phyloP scores from a whole-genome alignment of 2,113 vertebrate genomes.

The Phoxinus phoxinus region DNA sequence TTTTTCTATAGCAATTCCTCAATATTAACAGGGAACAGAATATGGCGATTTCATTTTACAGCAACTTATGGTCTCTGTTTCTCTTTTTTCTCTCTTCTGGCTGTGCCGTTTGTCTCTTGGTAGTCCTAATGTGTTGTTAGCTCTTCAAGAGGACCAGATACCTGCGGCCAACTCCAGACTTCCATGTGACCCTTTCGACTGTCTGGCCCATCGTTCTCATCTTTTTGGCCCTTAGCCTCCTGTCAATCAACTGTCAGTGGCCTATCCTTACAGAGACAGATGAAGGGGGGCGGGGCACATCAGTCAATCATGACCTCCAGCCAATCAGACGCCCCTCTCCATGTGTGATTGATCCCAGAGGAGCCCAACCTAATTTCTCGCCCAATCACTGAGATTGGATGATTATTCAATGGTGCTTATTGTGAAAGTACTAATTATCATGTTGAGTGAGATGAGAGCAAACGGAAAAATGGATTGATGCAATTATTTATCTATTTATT shows the following conservation, averaged over 20 bases:
- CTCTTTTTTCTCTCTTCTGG: conserved; percentile 25
- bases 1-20: background rate
- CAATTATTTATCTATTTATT: conserved; percentile 58
- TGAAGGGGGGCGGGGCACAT: conserved; percentile 3
- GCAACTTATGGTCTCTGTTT: conserved; percentile 58
- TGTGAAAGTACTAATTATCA: background rate
- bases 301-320: background rate
- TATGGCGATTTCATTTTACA: background rate
- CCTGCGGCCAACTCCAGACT: conserved; percentile 77
- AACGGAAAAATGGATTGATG: conserved; percentile 52
- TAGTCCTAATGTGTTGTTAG: conserved; percentile 82
- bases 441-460: conserved; percentile 37
- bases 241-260: conserved; percentile 10
- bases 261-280: conserved; percentile 33
- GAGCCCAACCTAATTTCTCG: conserved; percentile 26
- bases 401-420: conserved; percentile 6
- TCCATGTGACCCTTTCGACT: conserved; percentile 86
- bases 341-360: conserved; percentile 4
- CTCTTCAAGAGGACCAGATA: conserved; percentile 79
- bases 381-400: background rate
- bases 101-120: conserved; percentile 29
- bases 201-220: conserved; percentile 82
- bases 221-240: conserved; percentile 77
- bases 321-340: conserved; percentile 16
- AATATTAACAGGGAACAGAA: background rate